Percentiles rank a stretch among this genome's conserved stretches.
Conservation (phyloP, 1,140 invertebrate genomes). For the Augochlora pura region DNA sequence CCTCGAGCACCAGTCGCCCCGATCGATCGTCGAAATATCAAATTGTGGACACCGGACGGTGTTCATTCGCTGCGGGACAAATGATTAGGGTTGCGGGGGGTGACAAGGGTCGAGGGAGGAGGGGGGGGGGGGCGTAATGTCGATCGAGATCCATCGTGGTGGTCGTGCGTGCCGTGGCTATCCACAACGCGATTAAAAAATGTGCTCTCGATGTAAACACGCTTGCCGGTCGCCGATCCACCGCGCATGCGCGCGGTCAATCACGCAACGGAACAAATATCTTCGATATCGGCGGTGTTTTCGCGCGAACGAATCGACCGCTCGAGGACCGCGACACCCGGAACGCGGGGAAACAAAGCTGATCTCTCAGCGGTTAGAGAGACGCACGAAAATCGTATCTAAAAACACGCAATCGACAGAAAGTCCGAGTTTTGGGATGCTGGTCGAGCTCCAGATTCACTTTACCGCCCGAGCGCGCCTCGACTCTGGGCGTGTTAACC, state of each 20-base stretch:
- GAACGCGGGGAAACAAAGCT: no score
- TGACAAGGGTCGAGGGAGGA: no score
- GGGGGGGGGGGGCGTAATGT: constrained; percentile 13
- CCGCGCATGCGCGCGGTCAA: neutral
- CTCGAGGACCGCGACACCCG: neutral
- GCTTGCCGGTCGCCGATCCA: neutral
- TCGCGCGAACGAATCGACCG: neutral
- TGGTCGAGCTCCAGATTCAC: no score
- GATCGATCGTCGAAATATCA: constrained; percentile 2
- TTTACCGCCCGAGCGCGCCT: no score
- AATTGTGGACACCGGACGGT: neutral
- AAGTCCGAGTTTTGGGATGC: neutral
- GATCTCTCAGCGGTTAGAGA: no score
- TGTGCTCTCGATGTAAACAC: constrained; percentile 27
- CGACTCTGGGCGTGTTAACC: no score
- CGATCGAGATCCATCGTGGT: constrained; percentile 28
- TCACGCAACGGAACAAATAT: neutral
- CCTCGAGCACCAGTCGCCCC: constrained; percentile 12
- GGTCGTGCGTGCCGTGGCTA: constrained; percentile 23
- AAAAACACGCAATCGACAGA: neutral
- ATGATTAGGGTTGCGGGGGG: neutral
- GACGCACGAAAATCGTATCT: neutral
- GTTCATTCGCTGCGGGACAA: neutral
- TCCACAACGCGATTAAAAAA: constrained; percentile 22
- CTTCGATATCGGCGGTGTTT: neutral